Evolutionary conservation across 2,797 vertebrate species (phyloP).

Genomic region (Typhlichthys eigenmanni): DNA sequence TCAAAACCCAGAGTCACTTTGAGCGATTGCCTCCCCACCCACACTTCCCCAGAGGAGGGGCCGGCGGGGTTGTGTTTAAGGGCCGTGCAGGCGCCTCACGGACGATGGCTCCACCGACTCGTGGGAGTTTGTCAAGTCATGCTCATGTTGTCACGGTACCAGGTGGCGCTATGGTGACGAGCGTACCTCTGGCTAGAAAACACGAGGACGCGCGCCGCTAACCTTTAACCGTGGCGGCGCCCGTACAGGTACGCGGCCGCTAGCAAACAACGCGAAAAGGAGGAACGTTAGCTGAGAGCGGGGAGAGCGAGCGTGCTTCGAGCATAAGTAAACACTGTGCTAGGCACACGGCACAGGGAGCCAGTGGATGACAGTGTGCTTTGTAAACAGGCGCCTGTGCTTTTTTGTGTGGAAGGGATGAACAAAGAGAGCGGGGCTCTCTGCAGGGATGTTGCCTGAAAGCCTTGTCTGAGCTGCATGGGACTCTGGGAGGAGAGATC

Average conservation of each 20-base stretch:
- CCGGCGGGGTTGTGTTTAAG: conserved; percentile 30
- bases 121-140: conserved; percentile 36
- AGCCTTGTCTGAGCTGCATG: conserved; percentile 76
- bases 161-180: conserved; percentile 15
- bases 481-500: conserved; percentile 76
- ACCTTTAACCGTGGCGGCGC: conserved; percentile 60
- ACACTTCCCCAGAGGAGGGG: conserved; percentile 10
- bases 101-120: conserved; percentile 23
- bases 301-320: conserved; percentile 38
- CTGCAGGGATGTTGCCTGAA: conserved; percentile 58
- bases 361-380: conserved; percentile 73
- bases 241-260: conserved; percentile 50
- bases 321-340: conserved; percentile 60
- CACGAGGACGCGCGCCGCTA: conserved; percentile 53
- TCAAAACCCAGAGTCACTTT: conserved; percentile 57
- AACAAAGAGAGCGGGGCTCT: conserved; percentile 74
- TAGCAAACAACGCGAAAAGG: conserved; percentile 35
- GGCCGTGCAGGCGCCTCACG: conserved; percentile 4
- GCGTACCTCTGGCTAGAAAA: conserved; percentile 31
- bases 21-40: conserved; percentile 40
- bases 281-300: conserved; percentile 46
- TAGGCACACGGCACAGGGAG: conserved; percentile 59
- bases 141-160: conserved; percentile 35
- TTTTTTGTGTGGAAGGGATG: conserved; percentile 72
- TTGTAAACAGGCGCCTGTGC: conserved; percentile 79